A percentile compares a stretch with the other conserved stretches of the same genome.
Conservation (phyloP, 2,797 vertebrate species). For the Sternotherus odoratus region DNA sequence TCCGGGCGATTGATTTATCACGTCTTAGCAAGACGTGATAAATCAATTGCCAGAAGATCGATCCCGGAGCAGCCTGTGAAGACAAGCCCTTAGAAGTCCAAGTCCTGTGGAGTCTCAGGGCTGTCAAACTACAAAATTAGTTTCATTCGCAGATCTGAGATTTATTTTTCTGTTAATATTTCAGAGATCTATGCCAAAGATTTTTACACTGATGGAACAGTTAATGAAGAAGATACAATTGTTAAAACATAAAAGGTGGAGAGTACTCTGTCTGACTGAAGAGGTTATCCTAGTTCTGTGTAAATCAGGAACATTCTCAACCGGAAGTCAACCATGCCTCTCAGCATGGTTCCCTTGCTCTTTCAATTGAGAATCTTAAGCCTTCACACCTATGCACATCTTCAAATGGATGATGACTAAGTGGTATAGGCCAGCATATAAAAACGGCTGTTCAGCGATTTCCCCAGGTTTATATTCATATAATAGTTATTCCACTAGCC, state of each 20-base stretch:
- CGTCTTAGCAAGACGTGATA: too few species aligned
- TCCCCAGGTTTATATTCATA: not conserved
- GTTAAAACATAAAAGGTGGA: not conserved
- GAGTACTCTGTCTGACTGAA: not conserved
- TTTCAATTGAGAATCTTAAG: not conserved
- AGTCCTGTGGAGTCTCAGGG: too few species aligned
- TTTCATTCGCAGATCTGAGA: not conserved
- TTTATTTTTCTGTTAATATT: not conserved
- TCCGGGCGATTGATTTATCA: too few species aligned
- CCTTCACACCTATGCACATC: not conserved
- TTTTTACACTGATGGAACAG: not conserved
- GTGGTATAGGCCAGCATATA: accelerated
- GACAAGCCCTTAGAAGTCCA: not conserved
- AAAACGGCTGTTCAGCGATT: not conserved
- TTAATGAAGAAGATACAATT: not conserved
- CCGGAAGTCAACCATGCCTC: not conserved
- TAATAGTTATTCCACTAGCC: not conserved
- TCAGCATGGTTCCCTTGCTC: not conserved
- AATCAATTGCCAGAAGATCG: too few species aligned
- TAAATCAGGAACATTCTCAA: not conserved
- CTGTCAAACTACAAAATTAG: too few species aligned
- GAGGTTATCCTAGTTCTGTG: not conserved
- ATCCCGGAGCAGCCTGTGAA: too few species aligned
- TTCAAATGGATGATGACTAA: not conserved
- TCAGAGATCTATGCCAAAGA: not conserved